These are phyloP conservation scores for Epicauta chinensis DNA, from an alignment of 1,140 invertebrate genomes.

Conservation along the genomic window DNA sequence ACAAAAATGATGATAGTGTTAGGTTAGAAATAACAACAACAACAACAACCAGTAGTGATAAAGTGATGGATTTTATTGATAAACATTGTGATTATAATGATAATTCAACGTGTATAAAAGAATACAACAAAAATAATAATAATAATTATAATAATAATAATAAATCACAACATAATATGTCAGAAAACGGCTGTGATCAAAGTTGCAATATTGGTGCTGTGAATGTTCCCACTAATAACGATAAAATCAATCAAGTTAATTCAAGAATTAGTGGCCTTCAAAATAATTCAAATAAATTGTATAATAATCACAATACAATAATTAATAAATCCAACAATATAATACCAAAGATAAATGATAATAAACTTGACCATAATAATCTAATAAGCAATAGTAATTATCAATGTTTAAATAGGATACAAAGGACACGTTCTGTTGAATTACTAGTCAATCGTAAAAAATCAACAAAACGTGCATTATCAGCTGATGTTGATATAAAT, in stretches of 20 bases:
- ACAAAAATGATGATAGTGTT: no score
- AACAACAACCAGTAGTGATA: no score
- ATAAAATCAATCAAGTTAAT: slow-evolving; percentile 17
- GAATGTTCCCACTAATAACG: slow-evolving; percentile 19
- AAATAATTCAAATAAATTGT: slow-evolving; percentile 10
- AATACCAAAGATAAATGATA: slow-evolving; percentile 19
- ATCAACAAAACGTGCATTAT: slow-evolving; percentile 24
- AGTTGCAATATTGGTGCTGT: slow-evolving; percentile 27
- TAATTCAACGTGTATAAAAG: background rate
- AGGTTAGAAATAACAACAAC: no score
- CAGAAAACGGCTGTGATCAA: slow-evolving; percentile 28
- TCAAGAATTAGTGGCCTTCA: slow-evolving; percentile 20
- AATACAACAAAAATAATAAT: background rate
- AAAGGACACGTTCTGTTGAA: slow-evolving; percentile 35
- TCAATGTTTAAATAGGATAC: slow-evolving; percentile 27
- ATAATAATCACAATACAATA: slow-evolving; percentile 3
- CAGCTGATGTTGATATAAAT: slow-evolving; percentile 20
- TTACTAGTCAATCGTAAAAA: slow-evolving; percentile 13
- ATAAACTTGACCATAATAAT: background rate
- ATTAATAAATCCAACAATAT: slow-evolving; percentile 3
- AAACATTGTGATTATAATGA: background rate
- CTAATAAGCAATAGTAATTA: background rate
- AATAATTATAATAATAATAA: slow-evolving; percentile 8
- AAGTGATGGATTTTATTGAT: background rate
- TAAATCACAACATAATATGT: slow-evolving; percentile 10